These are phyloP conservation scores for Catagonus wagneri DNA, from an alignment of 2,113 vertebrate species.

Conservation along the genomic window DNA sequence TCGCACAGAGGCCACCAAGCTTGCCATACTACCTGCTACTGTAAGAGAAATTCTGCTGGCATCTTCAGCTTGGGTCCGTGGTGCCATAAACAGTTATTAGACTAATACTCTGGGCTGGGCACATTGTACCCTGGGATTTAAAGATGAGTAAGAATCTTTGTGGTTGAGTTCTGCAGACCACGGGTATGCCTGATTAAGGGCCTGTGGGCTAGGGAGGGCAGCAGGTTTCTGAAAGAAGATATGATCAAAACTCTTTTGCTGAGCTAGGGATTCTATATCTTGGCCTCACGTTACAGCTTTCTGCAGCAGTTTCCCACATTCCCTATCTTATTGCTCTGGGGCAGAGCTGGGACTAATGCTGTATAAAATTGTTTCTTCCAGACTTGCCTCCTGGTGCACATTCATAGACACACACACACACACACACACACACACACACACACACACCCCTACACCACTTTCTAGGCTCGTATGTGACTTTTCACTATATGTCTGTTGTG, in stretches of 20 bases:
- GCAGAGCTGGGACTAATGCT: background rate
- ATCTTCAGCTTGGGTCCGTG: background rate
- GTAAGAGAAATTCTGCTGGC: background rate
- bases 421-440: background rate
- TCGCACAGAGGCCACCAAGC: background rate
- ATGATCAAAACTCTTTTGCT: background rate
- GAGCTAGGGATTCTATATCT: background rate
- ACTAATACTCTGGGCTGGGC: background rate
- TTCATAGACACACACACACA: background rate
- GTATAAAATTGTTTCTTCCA: background rate
- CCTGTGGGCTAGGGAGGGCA: fast-evolving
- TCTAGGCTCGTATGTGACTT: background rate
- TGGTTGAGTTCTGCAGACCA: background rate
- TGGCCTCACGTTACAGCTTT: background rate
- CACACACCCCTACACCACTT: too few relatives aligned
- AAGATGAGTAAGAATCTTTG: background rate
- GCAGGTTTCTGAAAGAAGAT: background rate
- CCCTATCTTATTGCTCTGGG: background rate
- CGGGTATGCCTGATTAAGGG: background rate
- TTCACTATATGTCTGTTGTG: background rate
- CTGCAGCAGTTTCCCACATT: background rate
- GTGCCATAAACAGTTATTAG: background rate
- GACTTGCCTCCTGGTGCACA: background rate
- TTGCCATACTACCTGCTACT: background rate
- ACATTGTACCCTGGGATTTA: background rate